These are phyloP conservation scores for Rhimphoctona megacephalus DNA, from an alignment of 2,888 invertebrate species.

Conservation along the genomic window DNA sequence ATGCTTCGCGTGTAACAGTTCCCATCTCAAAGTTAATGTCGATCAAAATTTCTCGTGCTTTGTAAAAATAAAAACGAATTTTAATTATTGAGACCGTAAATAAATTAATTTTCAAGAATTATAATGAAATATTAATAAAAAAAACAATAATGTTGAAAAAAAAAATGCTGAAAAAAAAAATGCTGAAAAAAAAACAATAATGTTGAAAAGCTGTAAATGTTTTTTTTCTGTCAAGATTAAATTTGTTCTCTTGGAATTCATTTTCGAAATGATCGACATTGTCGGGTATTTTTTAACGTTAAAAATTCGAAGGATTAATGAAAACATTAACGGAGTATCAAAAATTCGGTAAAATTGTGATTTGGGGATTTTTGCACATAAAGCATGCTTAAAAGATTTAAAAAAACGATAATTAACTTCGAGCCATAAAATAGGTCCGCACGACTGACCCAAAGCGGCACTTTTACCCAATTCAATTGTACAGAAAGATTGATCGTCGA, in stretches of 20 bases:
- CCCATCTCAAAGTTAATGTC: not conserved
- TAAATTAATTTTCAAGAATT: not conserved
- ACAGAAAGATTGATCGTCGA: constrained; percentile 47
- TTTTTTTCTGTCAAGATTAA: not conserved
- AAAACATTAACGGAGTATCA: not conserved
- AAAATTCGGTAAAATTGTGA: not conserved
- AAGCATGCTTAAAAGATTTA: not conserved
- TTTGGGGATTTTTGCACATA: not conserved
- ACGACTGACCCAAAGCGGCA: constrained; percentile 84
- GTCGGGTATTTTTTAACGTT: not conserved
- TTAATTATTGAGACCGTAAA: not conserved
- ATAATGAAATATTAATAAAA: not conserved
- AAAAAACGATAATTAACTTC: constrained; percentile 49
- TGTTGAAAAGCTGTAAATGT: not conserved
- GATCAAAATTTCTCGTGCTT: not conserved
- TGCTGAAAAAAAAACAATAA: not conserved
- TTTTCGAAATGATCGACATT: not conserved
- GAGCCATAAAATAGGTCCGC: constrained; percentile 80
- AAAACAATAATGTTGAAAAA: not conserved
- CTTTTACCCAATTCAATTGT: constrained; percentile 59
- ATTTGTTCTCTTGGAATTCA: not conserved
- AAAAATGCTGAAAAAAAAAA: not conserved
- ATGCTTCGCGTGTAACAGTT: constrained; percentile 6
- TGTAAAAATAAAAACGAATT: not conserved
- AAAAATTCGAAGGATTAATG: not conserved